Conservation (phyloP, 2,888 invertebrate genomes). For the Diaphora mendica region DNA sequence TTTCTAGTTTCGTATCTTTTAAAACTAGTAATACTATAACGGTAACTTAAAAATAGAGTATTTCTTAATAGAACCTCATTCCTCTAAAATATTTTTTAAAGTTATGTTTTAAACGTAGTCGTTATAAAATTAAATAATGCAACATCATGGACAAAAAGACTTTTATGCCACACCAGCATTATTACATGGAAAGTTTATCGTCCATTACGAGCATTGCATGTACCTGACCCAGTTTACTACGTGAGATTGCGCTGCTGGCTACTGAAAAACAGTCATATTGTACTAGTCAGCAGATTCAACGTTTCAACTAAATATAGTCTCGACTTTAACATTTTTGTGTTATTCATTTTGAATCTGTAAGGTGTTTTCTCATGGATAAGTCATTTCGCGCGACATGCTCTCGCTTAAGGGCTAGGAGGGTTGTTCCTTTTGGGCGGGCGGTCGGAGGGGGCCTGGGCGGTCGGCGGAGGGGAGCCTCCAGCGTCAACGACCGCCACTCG, state of each 20-base stretch:
- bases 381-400: conserved; percentile 59
- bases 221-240: conserved; percentile 65
- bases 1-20: background rate
- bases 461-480: conserved; percentile 69
- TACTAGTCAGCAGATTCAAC: conserved; percentile 31
- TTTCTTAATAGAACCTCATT: background rate
- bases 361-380: conserved; percentile 47
- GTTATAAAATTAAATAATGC: conserved; percentile 37
- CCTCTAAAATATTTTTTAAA: background rate
- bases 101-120: background rate
- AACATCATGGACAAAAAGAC: conserved; percentile 34
- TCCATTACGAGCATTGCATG: conserved; percentile 46
- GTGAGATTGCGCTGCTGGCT: conserved; percentile 57
- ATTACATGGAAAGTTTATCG: conserved; percentile 41
- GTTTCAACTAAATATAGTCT: conserved; percentile 48
- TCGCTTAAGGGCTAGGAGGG: conserved; percentile 62
- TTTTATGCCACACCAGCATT: conserved; percentile 24
- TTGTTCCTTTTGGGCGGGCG: conserved; percentile 78
- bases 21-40: background rate
- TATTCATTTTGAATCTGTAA: conserved; percentile 45
- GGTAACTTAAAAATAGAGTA: background rate
- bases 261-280: conserved; percentile 49
- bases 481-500: conserved; percentile 86
- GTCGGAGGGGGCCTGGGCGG: conserved; percentile 74
- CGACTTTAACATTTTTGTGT: conserved; percentile 29